Base-by-base conservation (phyloP, 2,888 invertebrate genomes). In the Caradrina clavipalpis region DNA sequence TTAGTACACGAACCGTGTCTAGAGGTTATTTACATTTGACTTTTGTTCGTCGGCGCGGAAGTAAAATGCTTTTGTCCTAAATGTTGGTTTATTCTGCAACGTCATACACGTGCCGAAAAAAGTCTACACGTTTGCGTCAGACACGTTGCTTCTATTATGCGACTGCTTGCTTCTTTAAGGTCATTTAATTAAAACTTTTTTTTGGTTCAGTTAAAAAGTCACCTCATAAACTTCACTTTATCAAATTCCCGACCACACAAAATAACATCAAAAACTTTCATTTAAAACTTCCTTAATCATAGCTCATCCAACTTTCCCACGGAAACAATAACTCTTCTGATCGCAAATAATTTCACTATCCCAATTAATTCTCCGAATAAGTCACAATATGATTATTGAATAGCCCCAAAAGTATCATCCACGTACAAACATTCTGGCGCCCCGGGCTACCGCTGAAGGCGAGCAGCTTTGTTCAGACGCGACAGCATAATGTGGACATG, bases 1-100 rank as follows among this genome's bases (percentile, higher is more conserved):
- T 87, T 89, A 88, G 89, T 91, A 88, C 88, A 86, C 87, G 89
- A 82, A 82, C 86, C 87, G 87, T 85, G 86, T 84, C 88, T 90
- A 91, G 91, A 95, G 95, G 95, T 95, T 96, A 90, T 95, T 96
- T 94, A 95, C 95, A 94, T 95, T 94, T 95, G 95, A 95, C 95
- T 95, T 95, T 95, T 91, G 91, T 91, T 87, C 92, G 90, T 86
- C 87, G 85, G 88, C 85, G 86, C 95, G 95, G 95, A 96, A 96
- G 95, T 94, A 87, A 90, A 89, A 90, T 90, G 86, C 89, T 90
- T 91, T 91, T 92, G 92, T 94, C 91, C 89, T 91, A 91, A 92
- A 91, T 86, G 87, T 87, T 89, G 91, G 88, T 73, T 76, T 55
- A 85, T 84, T 82, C 82, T 84, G 79, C 80, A 74, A 72, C 56